Evolutionary conservation across 2,888 invertebrate species (phyloP), one percentile per base, ranked within the genome.

Genomic region (Himalopsyche tibetana): DNA sequence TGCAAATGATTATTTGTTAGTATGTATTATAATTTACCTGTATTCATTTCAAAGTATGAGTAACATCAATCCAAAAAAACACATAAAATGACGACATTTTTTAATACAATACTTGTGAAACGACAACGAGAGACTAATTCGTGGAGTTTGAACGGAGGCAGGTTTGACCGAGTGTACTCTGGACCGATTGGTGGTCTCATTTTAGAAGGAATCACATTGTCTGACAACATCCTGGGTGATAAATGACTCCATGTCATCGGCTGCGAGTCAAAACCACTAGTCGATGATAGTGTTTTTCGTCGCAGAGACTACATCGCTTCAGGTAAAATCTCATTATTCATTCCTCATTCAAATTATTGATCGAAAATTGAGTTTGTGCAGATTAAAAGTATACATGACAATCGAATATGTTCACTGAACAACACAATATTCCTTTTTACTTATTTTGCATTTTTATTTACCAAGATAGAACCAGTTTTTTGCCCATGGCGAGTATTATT

Each of bases 251-350:
- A 89, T 90, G 79, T 90, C 91, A 92, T 92, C 91, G 92, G 92
- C 92, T 92, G 92, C 91, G 63, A 90, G 91, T 90, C 89, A 91
- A 88, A 92, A 92, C 92, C 91, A 91, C 90, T 92, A 92, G 93
- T 93, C 93, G 91, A 93, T 93, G 93, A 93, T 93, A 93, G 92
- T 93, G 92, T 93, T 92, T 91, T 92, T 93, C 91, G 91, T 93
- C 87, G 93, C 93, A 92, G 93, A 93, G 90, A 92, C 93, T 90
- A 91, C 92, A 90, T 92, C 93, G 91, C 92, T 92, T 92, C 92
- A 93, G 93, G 93, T 93, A 92, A 89, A 92, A 36, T 17, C 40
- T 36, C 17, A n/a, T 56, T 56, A n/a, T 56, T 56, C 56, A 56
- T 56, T 5, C 17, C 5, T 56, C 56, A 56, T 56, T 45, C 11